These are phyloP conservation scores for Holcopasites calliopsidis DNA, from an alignment of 1,140 invertebrate species.

Conservation along the genomic window DNA sequence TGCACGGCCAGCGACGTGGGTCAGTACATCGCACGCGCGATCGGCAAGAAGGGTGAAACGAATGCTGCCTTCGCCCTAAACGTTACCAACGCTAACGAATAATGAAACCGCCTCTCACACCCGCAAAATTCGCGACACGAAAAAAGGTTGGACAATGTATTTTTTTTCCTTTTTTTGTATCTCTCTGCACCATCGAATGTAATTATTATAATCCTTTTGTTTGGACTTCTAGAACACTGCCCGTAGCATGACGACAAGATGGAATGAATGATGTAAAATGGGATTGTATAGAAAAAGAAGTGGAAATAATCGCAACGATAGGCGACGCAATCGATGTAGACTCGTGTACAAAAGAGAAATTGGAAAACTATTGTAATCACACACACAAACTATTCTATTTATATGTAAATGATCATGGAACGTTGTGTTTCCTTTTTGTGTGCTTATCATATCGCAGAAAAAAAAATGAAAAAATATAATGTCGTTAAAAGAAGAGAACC, in stretches of 20 bases:
- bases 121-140: constrained; percentile 18
- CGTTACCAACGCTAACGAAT: constrained; percentile 81
- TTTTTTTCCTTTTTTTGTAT: constrained; percentile 5
- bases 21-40: constrained; percentile 93
- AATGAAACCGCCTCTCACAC: constrained; percentile 51
- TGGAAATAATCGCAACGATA: constrained; percentile 24
- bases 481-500: constrained; percentile 32
- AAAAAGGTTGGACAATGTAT: constrained; percentile 36
- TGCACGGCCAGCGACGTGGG: constrained; percentile 91
- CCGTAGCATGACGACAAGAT: constrained; percentile 7
- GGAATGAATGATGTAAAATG: constrained; percentile 19
- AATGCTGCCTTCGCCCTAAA: constrained; percentile 93
- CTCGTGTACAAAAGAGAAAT: constrained; percentile 53
- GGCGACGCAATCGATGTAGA: not conserved
- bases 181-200: no score
- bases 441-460: constrained; percentile 71
- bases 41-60: constrained; percentile 90
- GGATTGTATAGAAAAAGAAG: constrained; percentile 22
- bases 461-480: constrained; percentile 58
- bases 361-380: constrained; percentile 52
- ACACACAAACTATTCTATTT: constrained; percentile 60
- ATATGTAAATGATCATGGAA: constrained; percentile 67
- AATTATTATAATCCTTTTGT: no score
- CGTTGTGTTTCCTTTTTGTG: constrained; percentile 69
- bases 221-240: constrained; percentile 8